phyloP scores from a whole-genome alignment of 2,888 invertebrate genomes.

The Cabera pusaria region DNA sequence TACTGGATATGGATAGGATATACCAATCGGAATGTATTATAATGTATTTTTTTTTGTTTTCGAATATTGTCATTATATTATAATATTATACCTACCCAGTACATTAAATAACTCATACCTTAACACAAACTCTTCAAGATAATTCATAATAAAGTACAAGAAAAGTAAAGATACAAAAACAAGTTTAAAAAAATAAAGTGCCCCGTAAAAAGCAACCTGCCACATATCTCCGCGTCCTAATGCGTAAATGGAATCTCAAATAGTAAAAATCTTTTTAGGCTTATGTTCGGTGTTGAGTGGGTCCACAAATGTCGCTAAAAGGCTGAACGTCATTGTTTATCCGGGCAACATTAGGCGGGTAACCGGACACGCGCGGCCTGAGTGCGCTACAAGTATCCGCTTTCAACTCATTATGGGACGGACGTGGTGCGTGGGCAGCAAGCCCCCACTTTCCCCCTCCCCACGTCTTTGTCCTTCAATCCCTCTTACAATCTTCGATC shows the following conservation, averaged over 20 bases:
- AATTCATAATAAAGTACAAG: no score
- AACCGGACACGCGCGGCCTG: conserved; percentile 82
- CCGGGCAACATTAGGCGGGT: conserved; percentile 83
- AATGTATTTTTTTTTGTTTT: no score
- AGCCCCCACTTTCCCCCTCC: conserved; percentile 46
- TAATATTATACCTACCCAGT: no score
- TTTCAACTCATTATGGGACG: conserved; percentile 83
- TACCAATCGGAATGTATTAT: no score
- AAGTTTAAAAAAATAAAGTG: conserved; percentile 11
- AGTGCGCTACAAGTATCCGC: conserved; percentile 84
- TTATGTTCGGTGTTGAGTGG: conserved; percentile 80
- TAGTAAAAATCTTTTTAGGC: conserved; percentile 82
- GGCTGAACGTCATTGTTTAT: conserved; percentile 84
- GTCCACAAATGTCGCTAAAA: conserved; percentile 83
- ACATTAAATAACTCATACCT: no score
- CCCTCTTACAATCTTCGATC: conserved; percentile 80
- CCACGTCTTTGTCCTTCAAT: conserved; percentile 75
- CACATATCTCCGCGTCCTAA: conserved; percentile 38
- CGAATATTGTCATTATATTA: no score
- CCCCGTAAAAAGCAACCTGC: conserved; percentile 29
- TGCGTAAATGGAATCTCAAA: conserved; percentile 65
- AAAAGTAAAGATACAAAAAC: no score
- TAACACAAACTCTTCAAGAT: no score
- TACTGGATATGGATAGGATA: no score
- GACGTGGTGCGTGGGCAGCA: conserved; percentile 79